Evolutionary conservation across 1,140 invertebrate genomes (phyloP).

Genomic region (Dysdera silvatica): DNA sequence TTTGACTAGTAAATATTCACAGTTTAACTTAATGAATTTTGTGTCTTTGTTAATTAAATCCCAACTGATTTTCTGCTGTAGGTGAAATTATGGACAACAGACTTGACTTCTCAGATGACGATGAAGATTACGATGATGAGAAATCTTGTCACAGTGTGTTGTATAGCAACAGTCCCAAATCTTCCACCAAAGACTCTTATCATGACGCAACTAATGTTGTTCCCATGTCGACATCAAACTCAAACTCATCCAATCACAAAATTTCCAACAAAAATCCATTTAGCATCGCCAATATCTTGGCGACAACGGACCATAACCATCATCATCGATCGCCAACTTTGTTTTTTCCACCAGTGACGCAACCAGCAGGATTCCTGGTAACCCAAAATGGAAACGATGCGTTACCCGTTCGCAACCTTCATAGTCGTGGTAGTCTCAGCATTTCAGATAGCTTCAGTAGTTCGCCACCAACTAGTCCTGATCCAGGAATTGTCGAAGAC

Average conservation of each 20-base stretch:
- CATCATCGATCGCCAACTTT: neutral
- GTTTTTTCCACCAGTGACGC: neutral
- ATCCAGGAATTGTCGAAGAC: no score
- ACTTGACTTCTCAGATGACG: constrained; percentile 4
- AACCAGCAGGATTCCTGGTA: constrained; percentile 22
- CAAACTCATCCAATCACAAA: neutral
- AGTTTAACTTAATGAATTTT: no score
- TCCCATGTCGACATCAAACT: neutral
- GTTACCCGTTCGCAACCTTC: no score
- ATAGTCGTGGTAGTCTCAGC: no score
- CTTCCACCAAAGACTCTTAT: neutral
- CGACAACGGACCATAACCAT: neutral
- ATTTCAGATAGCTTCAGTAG: no score
- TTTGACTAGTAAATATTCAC: no score
- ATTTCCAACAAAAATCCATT: constrained; percentile 7
- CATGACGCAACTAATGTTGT: neutral
- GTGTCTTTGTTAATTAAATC: no score
- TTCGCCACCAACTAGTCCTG: no score
- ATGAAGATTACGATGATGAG: neutral
- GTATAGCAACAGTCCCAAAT: neutral
- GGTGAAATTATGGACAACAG: neutral
- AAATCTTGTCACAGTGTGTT: neutral
- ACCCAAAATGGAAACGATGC: no score
- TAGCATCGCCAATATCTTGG: constrained; percentile 26
- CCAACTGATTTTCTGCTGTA: neutral